Evolutionary conservation across 2,113 vertebrate species (phyloP).

Genomic region (Ctenomys sociabilis): DNA sequence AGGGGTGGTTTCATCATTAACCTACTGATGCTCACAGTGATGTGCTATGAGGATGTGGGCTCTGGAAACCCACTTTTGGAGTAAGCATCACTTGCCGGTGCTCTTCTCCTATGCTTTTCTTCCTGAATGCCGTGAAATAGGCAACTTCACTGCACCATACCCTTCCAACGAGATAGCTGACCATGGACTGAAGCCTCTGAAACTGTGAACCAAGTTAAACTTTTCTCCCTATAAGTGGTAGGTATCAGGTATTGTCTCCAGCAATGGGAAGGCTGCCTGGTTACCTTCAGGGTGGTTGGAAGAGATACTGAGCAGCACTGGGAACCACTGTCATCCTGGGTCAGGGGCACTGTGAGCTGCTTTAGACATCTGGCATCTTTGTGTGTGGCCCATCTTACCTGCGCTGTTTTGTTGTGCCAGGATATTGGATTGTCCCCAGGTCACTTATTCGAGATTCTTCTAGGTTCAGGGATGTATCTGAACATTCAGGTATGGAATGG

Average conservation of each 20-base stretch:
- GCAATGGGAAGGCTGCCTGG: neutral
- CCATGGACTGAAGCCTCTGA: neutral
- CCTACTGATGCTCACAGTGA: neutral
- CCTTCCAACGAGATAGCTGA: neutral
- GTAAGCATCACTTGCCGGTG: neutral
- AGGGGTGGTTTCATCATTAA: neutral
- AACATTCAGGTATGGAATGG: neutral
- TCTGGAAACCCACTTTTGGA: neutral
- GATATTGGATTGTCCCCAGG: neutral
- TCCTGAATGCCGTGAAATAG: neutral
- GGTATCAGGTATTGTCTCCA: neutral
- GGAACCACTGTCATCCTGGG: neutral
- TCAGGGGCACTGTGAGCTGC: neutral
- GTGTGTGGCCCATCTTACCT: neutral
- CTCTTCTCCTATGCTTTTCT: neutral
- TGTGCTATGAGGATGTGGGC: neutral
- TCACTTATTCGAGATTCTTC: neutral
- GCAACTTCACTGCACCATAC: neutral
- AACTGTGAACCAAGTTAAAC: neutral
- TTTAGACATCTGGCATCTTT: neutral
- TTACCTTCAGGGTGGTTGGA: neutral
- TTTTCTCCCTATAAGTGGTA: neutral
- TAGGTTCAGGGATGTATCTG: neutral
- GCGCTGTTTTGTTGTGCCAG: neutral
- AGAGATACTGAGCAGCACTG: neutral